Evolutionary conservation across 2,797 vertebrate species (phyloP).

Genomic region (Triplophysa bombifrons): DNA sequence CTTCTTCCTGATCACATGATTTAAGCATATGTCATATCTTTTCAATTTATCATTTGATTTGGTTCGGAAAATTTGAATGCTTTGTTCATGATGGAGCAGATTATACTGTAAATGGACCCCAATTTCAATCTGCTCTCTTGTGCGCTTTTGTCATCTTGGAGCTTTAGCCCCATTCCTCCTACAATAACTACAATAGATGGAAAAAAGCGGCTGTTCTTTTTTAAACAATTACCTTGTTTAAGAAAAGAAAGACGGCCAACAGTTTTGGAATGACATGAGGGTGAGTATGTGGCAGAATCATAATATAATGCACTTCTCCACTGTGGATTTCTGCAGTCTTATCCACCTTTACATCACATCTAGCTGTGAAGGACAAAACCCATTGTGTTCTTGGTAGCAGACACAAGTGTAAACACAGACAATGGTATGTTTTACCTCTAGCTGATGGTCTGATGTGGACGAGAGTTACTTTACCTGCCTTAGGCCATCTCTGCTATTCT

Average conservation of each 20-base stretch:
- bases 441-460: slow-evolving; percentile 25
- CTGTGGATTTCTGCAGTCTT: background rate
- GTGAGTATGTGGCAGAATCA: background rate
- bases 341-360: slow-evolving; percentile 18
- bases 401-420: slow-evolving; percentile 19
- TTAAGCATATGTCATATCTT: background rate
- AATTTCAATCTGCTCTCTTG: background rate
- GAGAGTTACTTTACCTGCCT: slow-evolving; percentile 85
- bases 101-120: background rate
- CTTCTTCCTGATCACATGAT: background rate
- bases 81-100: background rate
- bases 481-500: slow-evolving; percentile 87
- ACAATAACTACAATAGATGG: background rate
- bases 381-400: background rate
- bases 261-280: background rate
- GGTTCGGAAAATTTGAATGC: background rate
- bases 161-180: background rate
- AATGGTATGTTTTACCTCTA: slow-evolving; percentile 32
- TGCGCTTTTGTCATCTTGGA: background rate
- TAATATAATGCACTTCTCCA: background rate
- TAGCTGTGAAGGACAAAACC: background rate
- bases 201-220: background rate
- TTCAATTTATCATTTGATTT: background rate
- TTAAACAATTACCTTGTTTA: no score
- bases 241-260: background rate